These are phyloP conservation scores for Orgyia antiqua DNA, from an alignment of 2,888 invertebrate genomes.

Conservation along the genomic window DNA sequence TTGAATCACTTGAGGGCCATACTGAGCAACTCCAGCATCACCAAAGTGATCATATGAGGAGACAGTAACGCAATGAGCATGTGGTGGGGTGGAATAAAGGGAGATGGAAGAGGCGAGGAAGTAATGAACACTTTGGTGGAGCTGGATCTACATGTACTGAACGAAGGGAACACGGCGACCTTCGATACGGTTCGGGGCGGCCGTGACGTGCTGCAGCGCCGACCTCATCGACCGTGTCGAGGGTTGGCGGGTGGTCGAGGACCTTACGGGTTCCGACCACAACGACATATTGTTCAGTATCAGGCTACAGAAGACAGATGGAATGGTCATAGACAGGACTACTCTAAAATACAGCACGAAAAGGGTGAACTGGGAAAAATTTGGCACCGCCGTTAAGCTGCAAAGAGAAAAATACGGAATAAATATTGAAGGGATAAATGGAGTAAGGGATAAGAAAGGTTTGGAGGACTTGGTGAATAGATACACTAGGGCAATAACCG, in stretches of 20 bases:
- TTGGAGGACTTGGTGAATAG: no score
- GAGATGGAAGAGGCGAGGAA: not conserved
- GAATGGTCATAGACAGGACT: not conserved
- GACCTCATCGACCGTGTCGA: not conserved
- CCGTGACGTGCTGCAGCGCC: not conserved
- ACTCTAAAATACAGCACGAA: not conserved
- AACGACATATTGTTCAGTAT: not conserved
- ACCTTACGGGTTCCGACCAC: not conserved
- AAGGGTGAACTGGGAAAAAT: not conserved
- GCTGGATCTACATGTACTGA: not conserved
- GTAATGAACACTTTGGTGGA: not conserved
- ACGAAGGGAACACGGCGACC: not conserved
- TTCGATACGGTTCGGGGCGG: not conserved
- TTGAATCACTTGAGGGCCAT: not conserved
- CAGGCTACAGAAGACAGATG: not conserved
- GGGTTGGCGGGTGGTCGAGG: not conserved
- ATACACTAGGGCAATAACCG: no score
- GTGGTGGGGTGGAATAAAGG: not conserved
- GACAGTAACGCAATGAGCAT: not conserved
- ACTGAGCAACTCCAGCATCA: not conserved
- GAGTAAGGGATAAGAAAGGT: not conserved
- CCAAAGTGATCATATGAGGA: not conserved
- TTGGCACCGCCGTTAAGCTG: not conserved
- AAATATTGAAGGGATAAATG: not conserved
- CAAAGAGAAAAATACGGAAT: no score